Percentiles rank a stretch among this genome's conserved stretches.
These are phyloP conservation scores for Volucella zonaria DNA, from an alignment of 2,888 invertebrate genomes.

Conservation along the genomic window DNA sequence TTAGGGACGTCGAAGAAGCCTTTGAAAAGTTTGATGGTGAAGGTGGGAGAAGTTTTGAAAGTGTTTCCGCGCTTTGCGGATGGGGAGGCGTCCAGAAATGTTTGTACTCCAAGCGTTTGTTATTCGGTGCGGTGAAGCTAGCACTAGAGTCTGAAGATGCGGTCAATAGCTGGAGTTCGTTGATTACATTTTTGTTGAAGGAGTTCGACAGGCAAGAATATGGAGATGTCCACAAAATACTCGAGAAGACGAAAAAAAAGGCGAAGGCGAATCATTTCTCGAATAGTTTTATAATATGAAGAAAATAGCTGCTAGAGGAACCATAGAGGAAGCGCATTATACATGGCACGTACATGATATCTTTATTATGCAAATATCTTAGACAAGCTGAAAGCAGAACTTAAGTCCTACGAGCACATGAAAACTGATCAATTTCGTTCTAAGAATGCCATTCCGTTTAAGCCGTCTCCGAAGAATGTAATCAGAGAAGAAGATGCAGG, in stretches of 20 bases:
- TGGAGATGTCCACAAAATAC: constrained; percentile 20
- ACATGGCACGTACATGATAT: no score
- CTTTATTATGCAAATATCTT: constrained; percentile 17
- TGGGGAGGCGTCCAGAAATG: constrained; percentile 58
- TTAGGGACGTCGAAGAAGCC: constrained; percentile 44
- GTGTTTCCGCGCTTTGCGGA: constrained; percentile 28
- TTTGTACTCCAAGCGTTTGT: constrained; percentile 34
- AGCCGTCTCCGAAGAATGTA: not conserved
- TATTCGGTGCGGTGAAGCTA: constrained; percentile 46
- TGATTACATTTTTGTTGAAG: constrained; percentile 25
- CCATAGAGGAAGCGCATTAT: constrained; percentile 3
- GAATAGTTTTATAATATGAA: constrained; percentile 56
- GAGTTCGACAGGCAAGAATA: constrained; percentile 29
- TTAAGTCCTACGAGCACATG: constrained; percentile 9
- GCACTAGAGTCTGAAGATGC: constrained; percentile 41
- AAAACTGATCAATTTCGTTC: constrained; percentile 10
- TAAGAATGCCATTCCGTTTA: not conserved
- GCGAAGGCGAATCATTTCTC: constrained; percentile 17
- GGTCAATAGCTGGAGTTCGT: constrained; percentile 27
- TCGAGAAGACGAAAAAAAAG: constrained; percentile 34
- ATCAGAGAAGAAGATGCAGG: constrained; percentile 5
- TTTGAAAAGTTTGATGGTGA: constrained; percentile 37
- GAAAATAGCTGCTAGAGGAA: constrained; percentile 36
- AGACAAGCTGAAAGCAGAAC: not conserved
- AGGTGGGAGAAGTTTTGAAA: constrained; percentile 48